A percentile compares a stretch with the other conserved stretches of the same genome.
Evolutionary conservation across 2,888 invertebrate species (phyloP).

Genomic region (Caenorhabditis sp.): DNA sequence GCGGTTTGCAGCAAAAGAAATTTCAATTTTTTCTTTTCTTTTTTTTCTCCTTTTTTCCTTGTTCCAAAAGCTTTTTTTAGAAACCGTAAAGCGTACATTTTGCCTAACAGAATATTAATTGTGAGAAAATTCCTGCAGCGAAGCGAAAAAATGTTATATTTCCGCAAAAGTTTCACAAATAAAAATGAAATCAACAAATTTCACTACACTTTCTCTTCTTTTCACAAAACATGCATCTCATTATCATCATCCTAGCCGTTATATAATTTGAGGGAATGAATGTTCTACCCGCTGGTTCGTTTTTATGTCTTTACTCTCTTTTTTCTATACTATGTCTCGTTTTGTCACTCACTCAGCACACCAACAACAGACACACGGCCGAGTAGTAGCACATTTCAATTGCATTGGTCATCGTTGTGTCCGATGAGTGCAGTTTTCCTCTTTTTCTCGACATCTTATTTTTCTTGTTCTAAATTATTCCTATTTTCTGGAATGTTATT

Average conservation of each 20-base stretch:
- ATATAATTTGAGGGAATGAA: conserved; percentile 35
- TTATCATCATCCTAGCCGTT: conserved; percentile 29
- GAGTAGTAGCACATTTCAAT: conserved; percentile 39
- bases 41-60: too few species aligned
- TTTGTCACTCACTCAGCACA: conserved; percentile 19
- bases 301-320: conserved; percentile 22
- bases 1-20: too few species aligned
- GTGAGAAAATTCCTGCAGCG: too few species aligned
- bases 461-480: not conserved
- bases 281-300: conserved; percentile 35
- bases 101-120: too few species aligned
- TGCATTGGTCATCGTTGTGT: conserved; percentile 41
- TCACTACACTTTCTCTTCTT: conserved; percentile 8
- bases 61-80: too few species aligned
- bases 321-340: conserved; percentile 22
- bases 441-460: conserved; percentile 1
- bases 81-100: too few species aligned
- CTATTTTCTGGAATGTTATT: not conserved
- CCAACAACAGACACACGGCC: conserved; percentile 24
- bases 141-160: not conserved
- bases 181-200: conserved; percentile 6
- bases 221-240: conserved; percentile 5
- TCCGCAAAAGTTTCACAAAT: conserved; percentile 12
- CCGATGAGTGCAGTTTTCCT: conserved; percentile 28
- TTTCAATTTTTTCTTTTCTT: too few species aligned